These are phyloP conservation scores for Acleris sparsana DNA, from an alignment of 2,888 invertebrate genomes.

Conservation along the genomic window DNA sequence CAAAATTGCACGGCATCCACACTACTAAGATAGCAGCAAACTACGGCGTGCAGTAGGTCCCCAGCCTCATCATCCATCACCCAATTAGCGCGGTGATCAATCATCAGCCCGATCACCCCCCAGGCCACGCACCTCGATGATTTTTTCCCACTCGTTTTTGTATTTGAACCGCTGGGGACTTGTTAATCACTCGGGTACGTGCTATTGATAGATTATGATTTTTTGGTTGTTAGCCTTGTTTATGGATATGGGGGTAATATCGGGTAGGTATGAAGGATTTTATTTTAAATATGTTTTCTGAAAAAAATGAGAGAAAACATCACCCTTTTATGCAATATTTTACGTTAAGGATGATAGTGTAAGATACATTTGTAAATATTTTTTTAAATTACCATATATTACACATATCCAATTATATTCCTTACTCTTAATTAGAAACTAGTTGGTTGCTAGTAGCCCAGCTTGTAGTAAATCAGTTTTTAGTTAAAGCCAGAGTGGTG, in stretches of 20 bases:
- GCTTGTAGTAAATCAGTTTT: no score
- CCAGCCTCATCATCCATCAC: constrained; percentile 86
- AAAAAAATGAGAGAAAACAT: no score
- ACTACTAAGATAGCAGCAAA: constrained; percentile 15
- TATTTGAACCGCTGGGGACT: constrained; percentile 63
- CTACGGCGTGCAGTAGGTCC: constrained; percentile 37
- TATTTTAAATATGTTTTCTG: no score
- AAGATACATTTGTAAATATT: no score
- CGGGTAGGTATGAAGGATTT: not conserved
- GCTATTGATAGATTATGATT: constrained; percentile 37
- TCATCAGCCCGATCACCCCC: constrained; percentile 85
- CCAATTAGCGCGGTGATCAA: constrained; percentile 90
- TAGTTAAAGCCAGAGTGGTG: no score
- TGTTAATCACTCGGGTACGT: constrained; percentile 73
- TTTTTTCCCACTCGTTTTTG: constrained; percentile 69
- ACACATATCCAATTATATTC: no score
- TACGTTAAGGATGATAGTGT: no score
- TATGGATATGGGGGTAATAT: constrained; percentile 11
- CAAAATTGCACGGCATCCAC: not conserved
- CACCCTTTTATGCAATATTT: no score
- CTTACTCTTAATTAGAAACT: not conserved
- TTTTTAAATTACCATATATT: no score
- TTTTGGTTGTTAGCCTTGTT: constrained; percentile 14
- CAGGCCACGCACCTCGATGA: constrained; percentile 66
- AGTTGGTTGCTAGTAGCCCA: not conserved